Evolutionary conservation across 2,797 vertebrate species (phyloP).

Genomic region (Sebastes trivittatus): DNA sequence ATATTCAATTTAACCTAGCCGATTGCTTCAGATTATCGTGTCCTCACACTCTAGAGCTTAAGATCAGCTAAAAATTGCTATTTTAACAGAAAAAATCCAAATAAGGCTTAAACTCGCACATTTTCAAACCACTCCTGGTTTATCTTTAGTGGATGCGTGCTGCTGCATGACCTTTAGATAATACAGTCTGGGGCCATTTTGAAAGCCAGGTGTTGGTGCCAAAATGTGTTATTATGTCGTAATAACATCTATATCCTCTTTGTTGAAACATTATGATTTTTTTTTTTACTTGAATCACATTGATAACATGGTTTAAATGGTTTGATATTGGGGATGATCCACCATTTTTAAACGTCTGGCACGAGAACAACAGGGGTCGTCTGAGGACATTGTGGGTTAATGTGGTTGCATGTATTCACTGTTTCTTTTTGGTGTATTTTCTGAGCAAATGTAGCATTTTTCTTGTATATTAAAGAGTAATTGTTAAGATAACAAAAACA

Average conservation of each 20-base stretch:
- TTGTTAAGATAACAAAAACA: no score
- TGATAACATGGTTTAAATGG: background rate
- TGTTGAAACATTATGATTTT: background rate
- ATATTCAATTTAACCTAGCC: background rate
- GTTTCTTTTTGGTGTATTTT: background rate
- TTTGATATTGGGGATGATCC: conserved; percentile 35
- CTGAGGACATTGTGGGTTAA: background rate
- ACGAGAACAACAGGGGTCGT: background rate
- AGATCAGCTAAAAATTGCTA: rapidly evolving
- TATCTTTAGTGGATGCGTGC: background rate
- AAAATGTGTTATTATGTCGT: background rate
- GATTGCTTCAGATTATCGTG: background rate
- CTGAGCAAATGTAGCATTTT: rapidly evolving
- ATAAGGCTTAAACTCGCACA: background rate
- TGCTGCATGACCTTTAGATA: background rate
- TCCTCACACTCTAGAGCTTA: rapidly evolving
- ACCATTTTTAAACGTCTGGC: conserved; percentile 39
- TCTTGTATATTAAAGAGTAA: background rate
- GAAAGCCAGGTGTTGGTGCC: background rate
- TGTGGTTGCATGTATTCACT: background rate
- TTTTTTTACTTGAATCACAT: background rate
- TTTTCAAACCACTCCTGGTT: rapidly evolving
- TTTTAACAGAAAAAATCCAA: background rate
- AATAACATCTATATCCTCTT: background rate
- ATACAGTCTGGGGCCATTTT: conserved; percentile 24